Conservation (phyloP, 2,113 vertebrate species). For the Pomatorhinus ruficollis region DNA sequence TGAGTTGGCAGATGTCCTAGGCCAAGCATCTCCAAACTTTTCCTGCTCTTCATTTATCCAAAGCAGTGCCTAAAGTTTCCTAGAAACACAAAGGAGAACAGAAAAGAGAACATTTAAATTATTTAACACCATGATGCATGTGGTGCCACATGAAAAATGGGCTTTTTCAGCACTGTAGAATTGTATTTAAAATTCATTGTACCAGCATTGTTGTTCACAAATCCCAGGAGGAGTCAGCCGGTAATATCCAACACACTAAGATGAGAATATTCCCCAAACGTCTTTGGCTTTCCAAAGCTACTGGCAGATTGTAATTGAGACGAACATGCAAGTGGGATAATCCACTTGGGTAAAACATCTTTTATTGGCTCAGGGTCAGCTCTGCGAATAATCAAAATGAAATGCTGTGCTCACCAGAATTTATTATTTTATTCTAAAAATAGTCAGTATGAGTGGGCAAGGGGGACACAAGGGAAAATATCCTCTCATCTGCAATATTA, state of each 20-base stretch:
- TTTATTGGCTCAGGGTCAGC: background rate
- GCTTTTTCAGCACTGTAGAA: background rate
- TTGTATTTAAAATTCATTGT: background rate
- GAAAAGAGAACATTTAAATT: background rate
- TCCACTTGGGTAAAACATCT: background rate
- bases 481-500: background rate
- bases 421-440: background rate
- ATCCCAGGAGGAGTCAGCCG: background rate
- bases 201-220: background rate
- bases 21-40: background rate
- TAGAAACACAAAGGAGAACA: background rate
- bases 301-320: background rate
- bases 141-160: background rate
- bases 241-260: background rate
- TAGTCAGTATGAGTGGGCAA: background rate
- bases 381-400: background rate
- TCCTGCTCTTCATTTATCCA: background rate
- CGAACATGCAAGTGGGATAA: background rate
- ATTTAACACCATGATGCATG: background rate
- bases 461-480: background rate
- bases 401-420: background rate
- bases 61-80: background rate
- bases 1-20: background rate
- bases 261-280: background rate
- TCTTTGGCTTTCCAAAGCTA: slow-evolving; percentile 3